Evolutionary conservation across 2,888 invertebrate species (phyloP).

Genomic region (Calliopum simillimum): DNA sequence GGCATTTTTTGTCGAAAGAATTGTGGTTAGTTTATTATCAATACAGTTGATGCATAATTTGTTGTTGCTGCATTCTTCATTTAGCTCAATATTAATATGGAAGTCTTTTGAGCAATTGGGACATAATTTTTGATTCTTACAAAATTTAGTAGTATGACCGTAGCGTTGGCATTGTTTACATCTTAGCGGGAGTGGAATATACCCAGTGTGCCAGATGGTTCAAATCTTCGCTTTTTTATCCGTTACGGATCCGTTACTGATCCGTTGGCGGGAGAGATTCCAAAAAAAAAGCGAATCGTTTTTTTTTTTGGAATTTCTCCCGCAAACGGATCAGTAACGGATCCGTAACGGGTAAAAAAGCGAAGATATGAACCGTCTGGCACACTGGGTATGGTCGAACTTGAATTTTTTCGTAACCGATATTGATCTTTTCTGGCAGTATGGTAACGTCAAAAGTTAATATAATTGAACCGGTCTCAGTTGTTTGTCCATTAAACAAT

Average conservation of each 20-base stretch:
- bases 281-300: no score
- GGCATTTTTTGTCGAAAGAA: no score
- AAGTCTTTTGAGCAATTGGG: neutral
- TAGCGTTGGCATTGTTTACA: conserved; percentile 1
- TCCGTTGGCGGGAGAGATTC: no score
- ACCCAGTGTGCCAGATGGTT: no score
- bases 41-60: conserved; percentile 10
- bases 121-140: conserved; percentile 11
- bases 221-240: no score
- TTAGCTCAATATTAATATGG: conserved; percentile 9
- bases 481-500: neutral
- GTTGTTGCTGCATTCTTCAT: neutral
- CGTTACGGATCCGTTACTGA: no score
- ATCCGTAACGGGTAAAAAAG: no score
- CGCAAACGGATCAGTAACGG: no score
- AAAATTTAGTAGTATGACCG: conserved; percentile 10
- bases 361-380: no score
- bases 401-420: conserved; percentile 9
- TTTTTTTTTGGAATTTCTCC: no score
- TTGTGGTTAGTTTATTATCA: conserved; percentile 1
- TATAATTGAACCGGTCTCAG: conserved; percentile 9
- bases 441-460: conserved; percentile 5
- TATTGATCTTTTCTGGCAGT: conserved; percentile 3
- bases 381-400: no score
- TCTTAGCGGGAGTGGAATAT: conserved; percentile 16